Evolutionary conservation across 2,113 vertebrate species (phyloP).

Genomic region (Actinemys pallida): DNA sequence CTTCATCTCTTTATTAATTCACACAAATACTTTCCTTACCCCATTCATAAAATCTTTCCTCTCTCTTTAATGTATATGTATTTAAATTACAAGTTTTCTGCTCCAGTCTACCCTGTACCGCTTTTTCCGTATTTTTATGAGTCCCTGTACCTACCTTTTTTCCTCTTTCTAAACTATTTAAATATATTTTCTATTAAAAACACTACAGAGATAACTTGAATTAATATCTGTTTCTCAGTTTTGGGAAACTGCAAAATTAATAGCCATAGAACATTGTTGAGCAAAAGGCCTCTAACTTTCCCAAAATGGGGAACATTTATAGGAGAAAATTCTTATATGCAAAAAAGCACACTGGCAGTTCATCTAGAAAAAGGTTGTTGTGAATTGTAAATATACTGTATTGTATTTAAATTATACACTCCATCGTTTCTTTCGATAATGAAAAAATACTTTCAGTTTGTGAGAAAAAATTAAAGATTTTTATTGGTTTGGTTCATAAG

Average conservation of each 20-base stretch:
- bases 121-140: neutral
- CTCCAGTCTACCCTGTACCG: neutral
- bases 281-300: neutral
- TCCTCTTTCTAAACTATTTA: neutral
- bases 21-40: neutral
- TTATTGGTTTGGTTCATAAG: neutral
- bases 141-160: neutral
- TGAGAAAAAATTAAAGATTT: neutral
- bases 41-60: neutral
- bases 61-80: neutral
- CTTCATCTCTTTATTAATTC: neutral
- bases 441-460: too few relatives aligned
- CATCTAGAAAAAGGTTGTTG: too few relatives aligned
- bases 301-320: neutral
- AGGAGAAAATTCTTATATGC: neutral
- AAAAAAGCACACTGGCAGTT: neutral
- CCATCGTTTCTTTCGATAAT: too few relatives aligned
- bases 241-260: neutral
- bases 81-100: neutral
- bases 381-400: too few relatives aligned
- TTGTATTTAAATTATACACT: too few relatives aligned
- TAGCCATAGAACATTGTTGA: neutral
- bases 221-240: neutral
- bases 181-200: neutral
- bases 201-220: neutral